phyloP scores from a whole-genome alignment of 2,113 vertebrate species.

The Oncorhynchus mykiss region DNA sequence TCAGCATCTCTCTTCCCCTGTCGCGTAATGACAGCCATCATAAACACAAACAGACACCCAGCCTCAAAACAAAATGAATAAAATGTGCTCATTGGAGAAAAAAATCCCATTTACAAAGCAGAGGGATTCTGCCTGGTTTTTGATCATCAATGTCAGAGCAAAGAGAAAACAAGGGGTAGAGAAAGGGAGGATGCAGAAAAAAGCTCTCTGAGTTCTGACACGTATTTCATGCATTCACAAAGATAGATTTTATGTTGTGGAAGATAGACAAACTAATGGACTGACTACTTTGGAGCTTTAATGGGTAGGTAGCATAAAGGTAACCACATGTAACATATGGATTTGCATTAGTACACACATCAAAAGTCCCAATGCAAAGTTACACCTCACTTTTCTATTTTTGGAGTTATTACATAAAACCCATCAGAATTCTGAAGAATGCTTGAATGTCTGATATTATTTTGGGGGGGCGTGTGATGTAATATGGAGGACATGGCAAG shows the following conservation, averaged over 20 bases:
- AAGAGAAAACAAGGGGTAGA: constrained; percentile 1
- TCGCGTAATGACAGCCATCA: constrained; percentile 1
- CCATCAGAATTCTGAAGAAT: no score
- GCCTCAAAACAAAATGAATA: constrained; percentile 15
- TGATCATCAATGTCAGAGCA: constrained; percentile 7
- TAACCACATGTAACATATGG: no score
- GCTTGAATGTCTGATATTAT: no score
- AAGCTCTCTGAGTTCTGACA: neutral
- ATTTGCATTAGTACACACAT: no score
- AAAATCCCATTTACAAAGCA: neutral
- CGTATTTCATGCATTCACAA: constrained; percentile 10
- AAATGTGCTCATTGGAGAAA: constrained; percentile 1
- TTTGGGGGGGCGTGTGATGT: no score
- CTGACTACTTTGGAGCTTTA: constrained; percentile 25
- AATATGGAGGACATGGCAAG: no score
- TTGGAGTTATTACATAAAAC: no score
- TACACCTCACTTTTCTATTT: no score
- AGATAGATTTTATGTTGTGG: constrained; percentile 8
- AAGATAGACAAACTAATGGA: constrained; percentile 19
- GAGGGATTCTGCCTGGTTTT: constrained; percentile 9
- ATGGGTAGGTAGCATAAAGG: constrained; percentile 1
- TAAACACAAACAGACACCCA: constrained; percentile 11
- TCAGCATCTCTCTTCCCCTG: neutral
- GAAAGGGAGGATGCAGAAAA: neutral
- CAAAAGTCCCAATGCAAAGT: no score